A percentile compares a stretch with the other conserved stretches of the same genome.
Evolutionary conservation across 2,888 invertebrate genomes (phyloP).

Genomic region (Polydrusus pterygomalis): DNA sequence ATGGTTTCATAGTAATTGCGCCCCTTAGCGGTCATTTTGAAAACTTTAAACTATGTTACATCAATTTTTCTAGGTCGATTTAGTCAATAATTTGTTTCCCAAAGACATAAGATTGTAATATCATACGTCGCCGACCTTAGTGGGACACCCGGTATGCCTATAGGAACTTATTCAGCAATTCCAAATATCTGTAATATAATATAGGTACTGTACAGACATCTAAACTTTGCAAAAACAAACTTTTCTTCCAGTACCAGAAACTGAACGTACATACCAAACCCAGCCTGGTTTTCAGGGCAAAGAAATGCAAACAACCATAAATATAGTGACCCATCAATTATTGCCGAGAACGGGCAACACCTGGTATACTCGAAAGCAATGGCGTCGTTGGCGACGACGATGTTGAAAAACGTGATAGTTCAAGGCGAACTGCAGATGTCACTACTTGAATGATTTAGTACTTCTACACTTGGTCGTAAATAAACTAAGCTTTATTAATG

Average conservation of each 20-base stretch:
- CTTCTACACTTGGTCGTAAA: slow-evolving; percentile 60
- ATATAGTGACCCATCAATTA: slow-evolving; percentile 48
- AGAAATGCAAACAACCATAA: slow-evolving; percentile 46
- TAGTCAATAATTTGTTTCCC: no score
- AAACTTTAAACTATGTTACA: no score
- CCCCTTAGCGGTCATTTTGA: no score
- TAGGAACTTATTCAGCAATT: no score
- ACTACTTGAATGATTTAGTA: slow-evolving; percentile 68
- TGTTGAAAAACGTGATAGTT: slow-evolving; percentile 68
- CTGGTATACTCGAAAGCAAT: slow-evolving; percentile 60
- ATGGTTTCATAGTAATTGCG: no score
- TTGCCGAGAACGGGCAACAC: slow-evolving; percentile 64
- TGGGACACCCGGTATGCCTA: no score
- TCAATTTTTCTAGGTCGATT: no score
- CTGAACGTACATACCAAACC: background rate
- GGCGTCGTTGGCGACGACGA: slow-evolving; percentile 55
- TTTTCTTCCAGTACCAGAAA: background rate
- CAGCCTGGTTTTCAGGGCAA: slow-evolving; percentile 4
- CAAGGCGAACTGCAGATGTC: slow-evolving; percentile 69
- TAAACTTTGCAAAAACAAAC: no score
- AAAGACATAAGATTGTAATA: no score
- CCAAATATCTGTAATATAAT: no score
- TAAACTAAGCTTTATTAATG: slow-evolving; percentile 68
- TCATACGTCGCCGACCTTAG: no score
- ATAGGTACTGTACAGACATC: no score